Evolutionary conservation across 2,888 invertebrate genomes (phyloP), one percentile per base, ranked within the genome.

Genomic region (Drosophila incognita): DNA sequence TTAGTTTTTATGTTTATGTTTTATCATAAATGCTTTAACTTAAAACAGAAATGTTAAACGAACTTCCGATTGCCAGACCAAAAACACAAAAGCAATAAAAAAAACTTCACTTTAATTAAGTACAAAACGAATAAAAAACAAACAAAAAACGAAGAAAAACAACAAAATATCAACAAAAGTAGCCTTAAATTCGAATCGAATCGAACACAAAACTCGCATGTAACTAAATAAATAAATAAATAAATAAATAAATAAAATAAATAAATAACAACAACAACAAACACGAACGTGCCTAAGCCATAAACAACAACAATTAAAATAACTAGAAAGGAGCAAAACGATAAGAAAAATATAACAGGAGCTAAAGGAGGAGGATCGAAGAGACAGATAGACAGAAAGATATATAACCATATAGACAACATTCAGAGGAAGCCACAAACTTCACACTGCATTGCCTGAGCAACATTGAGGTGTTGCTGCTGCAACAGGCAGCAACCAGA

Each of bases 201-300:
- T 64, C 38, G 63, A 75, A 80, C 71, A 59, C 68, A 69, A 67
- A 81, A 78, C 81, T 68, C 76, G 79, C 76, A 48, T 42, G 64
- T 36, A 60, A 46, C 24, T 46, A 46, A 21, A 46, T 24, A 24
- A 24, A 46, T 21, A 46, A 46, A 13, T 7, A 46, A 13, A 24
- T 46, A 46, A 46, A 13, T 7, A 46, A 8, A 8, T 21, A 11
- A 60, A 29, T 36, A 42, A 42, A n/a, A 62, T n/a, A 33, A 68
- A 69, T 35, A 40, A 40, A 52, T 27, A 49, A 29, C 3, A 54
- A 29, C 29, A 29, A 35, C 59, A 65, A 67, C 60, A 64, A 69
- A 87, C 86, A 88, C 88, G 72, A 74, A 86, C 82, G 85, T 85
- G 85, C 85, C 85, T 85, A 82, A 83, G 52, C 59, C 70, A 76